Evolutionary conservation across 1,140 invertebrate genomes (phyloP).

Genomic region (Lordiphosa collinella): DNA sequence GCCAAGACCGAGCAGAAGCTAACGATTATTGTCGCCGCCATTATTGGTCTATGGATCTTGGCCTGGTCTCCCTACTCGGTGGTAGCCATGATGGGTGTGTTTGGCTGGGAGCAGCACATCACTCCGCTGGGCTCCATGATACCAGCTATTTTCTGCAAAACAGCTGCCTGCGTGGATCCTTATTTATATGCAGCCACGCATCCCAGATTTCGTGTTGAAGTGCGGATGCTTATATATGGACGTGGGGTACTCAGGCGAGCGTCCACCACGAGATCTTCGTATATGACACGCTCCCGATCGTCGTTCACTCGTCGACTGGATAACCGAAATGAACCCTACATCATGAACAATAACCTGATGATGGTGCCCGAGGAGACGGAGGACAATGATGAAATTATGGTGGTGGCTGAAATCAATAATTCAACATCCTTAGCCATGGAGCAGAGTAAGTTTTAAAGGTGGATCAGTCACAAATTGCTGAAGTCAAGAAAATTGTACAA

Average conservation of each 20-base stretch:
- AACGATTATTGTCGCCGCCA: slow-evolving; percentile 83
- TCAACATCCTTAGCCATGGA: slow-evolving; percentile 39
- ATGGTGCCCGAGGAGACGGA: slow-evolving; percentile 72
- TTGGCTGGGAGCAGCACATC: slow-evolving; percentile 83
- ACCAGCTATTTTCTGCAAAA: slow-evolving; percentile 88
- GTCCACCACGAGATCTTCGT: slow-evolving; percentile 68
- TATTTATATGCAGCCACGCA: slow-evolving; percentile 88
- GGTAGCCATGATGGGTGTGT: slow-evolving; percentile 86
- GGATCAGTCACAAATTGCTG: too few species aligned
- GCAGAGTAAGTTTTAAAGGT: slow-evolving; percentile 61
- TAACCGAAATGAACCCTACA: slow-evolving; percentile 44
- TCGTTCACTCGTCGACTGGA: slow-evolving; percentile 60
- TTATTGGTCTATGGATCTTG: slow-evolving; percentile 86
- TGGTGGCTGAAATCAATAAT: slow-evolving; percentile 60
- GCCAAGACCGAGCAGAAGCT: slow-evolving; percentile 85
- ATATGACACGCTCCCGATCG: slow-evolving; percentile 62
- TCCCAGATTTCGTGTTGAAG: slow-evolving; percentile 84
- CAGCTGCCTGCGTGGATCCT: slow-evolving; percentile 87
- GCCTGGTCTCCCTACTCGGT: slow-evolving; percentile 89
- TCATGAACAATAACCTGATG: slow-evolving; percentile 65
- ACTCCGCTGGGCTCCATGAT: slow-evolving; percentile 86
- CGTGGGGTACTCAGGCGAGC: slow-evolving; percentile 45
- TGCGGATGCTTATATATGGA: slow-evolving; percentile 69
- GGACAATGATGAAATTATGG: slow-evolving; percentile 66
- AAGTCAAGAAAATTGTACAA: too few species aligned